Base-by-base conservation (phyloP, 2,113 vertebrate genomes). In the Microtus montanus region DNA sequence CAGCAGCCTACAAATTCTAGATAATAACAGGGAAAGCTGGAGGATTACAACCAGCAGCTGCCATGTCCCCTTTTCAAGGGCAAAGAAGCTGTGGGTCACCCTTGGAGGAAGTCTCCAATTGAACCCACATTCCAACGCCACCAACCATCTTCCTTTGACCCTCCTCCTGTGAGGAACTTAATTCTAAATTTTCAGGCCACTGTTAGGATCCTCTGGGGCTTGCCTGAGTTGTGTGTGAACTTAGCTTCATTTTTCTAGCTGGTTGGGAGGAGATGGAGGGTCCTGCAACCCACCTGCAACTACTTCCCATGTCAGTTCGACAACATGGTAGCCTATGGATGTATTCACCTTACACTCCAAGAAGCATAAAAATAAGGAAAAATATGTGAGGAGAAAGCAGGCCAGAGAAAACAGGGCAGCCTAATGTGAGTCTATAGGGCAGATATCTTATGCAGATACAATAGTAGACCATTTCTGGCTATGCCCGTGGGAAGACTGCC, bases 161-260 rank as follows among this genome's bases (percentile, higher is more conserved):
- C 80, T 94, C 78, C 91, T 87, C 73, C 24, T 71, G 54, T 74
- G 66, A 82, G 85, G 68, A 96, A 93, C 91, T 70, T 20, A 64
- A 70, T 77, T 95, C 79, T 68, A 22, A 79, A 58, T 66, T 97
- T 97, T 87, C n/a, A 13, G 89, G 71, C 73, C 86, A 96, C 87
- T 90, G 92, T 97, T 73, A 49, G n/a, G 6, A 17, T n/a, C 70
- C 80, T 82, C 68, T 82, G 52, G n/a, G 84, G 58, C 83, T 95
- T 94, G 74, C 71, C 91, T 80, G 5, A 80, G 58, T 38, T 52
- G 7, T 71, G 63, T 41, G 6, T 47, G 33, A 73, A 77, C 54
- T 82, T 82, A 95, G 75, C 87, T 78, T 90, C 7, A 4, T 89
- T 15, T 63, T 28, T 19, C 54, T 28, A 54, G 54, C 63, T 85